Evolutionary conservation across 2,113 vertebrate genomes (phyloP).

Genomic region (Plectropomus leopardus): DNA sequence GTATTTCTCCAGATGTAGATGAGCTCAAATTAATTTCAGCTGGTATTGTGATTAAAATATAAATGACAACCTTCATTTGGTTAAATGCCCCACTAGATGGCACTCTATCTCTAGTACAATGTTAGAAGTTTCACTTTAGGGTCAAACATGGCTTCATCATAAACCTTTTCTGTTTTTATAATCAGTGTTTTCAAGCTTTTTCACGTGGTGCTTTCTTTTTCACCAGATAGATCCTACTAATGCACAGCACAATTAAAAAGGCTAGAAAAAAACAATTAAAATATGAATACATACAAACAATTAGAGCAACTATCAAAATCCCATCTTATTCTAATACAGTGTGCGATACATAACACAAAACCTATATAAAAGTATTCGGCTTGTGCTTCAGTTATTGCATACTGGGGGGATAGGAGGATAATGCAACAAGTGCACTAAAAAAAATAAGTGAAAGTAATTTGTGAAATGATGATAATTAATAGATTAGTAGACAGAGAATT

Average conservation of each 20-base stretch:
- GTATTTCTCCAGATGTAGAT: not conserved
- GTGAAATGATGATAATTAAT: not conserved
- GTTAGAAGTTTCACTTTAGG: not conserved
- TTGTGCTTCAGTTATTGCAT: too few relatives aligned
- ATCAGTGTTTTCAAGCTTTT: not conserved
- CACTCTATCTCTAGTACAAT: constrained; percentile 1
- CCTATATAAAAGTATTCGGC: too few relatives aligned
- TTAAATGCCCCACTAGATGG: constrained; percentile 55
- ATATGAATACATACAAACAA: too few relatives aligned
- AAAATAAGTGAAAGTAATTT: too few relatives aligned
- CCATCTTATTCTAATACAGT: too few relatives aligned
- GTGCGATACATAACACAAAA: too few relatives aligned
- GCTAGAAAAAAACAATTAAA: too few relatives aligned
- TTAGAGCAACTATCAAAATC: too few relatives aligned
- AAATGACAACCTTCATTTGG: not conserved
- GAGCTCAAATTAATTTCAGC: not conserved
- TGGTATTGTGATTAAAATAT: constrained; percentile 14
- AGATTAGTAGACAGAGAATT: not conserved
- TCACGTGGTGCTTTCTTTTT: not conserved
- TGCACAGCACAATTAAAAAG: too few relatives aligned
- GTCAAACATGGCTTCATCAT: not conserved
- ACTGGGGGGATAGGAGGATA: too few relatives aligned
- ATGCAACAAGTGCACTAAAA: too few relatives aligned
- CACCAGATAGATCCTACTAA: too few relatives aligned
- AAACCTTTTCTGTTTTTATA: not conserved